Percentiles rank a stretch among this genome's conserved stretches.
phyloP scores from a whole-genome alignment of 1,140 invertebrate species.

The Parasteatoda tepidariorum region DNA sequence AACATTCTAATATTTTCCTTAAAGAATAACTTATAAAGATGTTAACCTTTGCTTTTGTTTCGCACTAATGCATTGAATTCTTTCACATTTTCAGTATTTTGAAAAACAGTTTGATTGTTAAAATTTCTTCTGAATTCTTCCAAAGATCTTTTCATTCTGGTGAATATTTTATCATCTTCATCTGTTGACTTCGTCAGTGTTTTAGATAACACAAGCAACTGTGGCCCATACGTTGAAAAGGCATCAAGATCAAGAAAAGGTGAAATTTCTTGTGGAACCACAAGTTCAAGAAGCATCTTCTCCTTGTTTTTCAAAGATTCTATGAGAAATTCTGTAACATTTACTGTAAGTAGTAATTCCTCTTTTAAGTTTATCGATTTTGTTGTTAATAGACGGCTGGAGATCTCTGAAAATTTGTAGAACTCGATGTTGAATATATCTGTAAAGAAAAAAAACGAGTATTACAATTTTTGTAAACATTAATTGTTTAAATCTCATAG shows the following conservation, averaged over 20 bases:
- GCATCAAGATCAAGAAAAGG: background rate
- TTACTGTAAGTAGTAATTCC: slow-evolving; percentile 3
- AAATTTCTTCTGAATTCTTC: background rate
- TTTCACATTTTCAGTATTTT: too few relatives aligned
- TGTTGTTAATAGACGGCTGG: too few relatives aligned
- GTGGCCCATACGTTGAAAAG: background rate
- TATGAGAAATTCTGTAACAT: slow-evolving; percentile 11
- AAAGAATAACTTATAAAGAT: too few relatives aligned
- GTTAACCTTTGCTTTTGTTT: too few relatives aligned
- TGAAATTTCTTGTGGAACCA: background rate
- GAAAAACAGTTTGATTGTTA: too few relatives aligned
- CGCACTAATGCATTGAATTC: too few relatives aligned
- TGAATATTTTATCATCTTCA: background rate
- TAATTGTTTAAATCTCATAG: too few relatives aligned
- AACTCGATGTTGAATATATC: background rate
- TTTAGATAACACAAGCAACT: slow-evolving; percentile 15
- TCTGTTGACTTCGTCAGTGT: background rate
- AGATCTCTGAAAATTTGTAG: background rate
- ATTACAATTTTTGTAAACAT: too few relatives aligned
- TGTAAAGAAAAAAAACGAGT: too few relatives aligned
- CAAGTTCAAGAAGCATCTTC: background rate
- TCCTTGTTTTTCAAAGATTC: background rate
- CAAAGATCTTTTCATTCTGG: slow-evolving; percentile 28
- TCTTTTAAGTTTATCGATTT: too few relatives aligned
- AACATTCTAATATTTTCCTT: too few relatives aligned